Evolutionary conservation across 53 echinoderm and acorn worm species (phyloP), one percentile per base, ranked within the genome.

Genomic region (Antedon mediterranea): DNA sequence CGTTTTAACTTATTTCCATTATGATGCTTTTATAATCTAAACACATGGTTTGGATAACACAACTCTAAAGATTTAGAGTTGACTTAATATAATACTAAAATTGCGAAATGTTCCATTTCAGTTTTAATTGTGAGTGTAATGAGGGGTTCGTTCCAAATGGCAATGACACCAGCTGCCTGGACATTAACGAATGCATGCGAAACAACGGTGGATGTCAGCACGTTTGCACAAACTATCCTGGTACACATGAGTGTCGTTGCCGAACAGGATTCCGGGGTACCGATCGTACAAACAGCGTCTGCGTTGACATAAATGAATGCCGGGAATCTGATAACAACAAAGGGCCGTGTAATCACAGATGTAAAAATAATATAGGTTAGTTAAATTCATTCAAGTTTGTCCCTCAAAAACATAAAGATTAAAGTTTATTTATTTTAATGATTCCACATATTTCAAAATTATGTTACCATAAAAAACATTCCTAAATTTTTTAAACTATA

Each of bases 281-380:
- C 0, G 85, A 88, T 33, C 75, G 76, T 32, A 82, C 83, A 72
- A 90, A 97, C 79, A 71, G n/a, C 30, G 75, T 97, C 37, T 97
- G 97, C 75, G 83, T 86, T 28, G 97, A 97, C 74, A 97, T 97
- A 31, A 92, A 97, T 74, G 97, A 97, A 77, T 97, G 97, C 43
- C 7, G 23, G 57, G 14, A 32, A 11, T 89, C 89, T n/a, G 83
- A 89, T 13, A 89, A 89, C 32, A 83, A 85, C 74, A 85, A 75
- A 30, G 97, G 97, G 33, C 97, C 97, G 3, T 97, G 97, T 78
- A 84, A 83, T 70, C 90, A 97, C 43, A 82, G 78, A 0, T 97
- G 97, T 57, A 88, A 43, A 30, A 97, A 97, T 71, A 82, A 77
- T 32, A 71, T 86, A 73, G 97, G 97, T 97, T 75, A 28, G 75